Evolutionary conservation across 2,113 vertebrate species (phyloP).

Genomic region (Nansenia antarctica): DNA sequence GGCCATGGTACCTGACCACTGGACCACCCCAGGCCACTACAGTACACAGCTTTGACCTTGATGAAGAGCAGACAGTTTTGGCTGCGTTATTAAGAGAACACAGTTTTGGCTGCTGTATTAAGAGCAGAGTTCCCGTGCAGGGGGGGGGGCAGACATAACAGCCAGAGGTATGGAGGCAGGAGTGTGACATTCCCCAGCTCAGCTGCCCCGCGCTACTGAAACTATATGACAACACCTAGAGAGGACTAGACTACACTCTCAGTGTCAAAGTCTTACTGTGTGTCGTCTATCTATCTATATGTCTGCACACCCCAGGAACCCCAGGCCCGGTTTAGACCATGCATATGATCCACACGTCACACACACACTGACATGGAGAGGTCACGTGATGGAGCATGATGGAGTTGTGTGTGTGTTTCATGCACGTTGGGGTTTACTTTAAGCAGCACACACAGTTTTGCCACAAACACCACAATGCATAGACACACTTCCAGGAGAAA

Average conservation of each 20-base stretch:
- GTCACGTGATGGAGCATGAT: constrained; percentile 37
- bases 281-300: too few relatives aligned
- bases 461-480: not conserved
- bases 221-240: not conserved
- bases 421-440: constrained; percentile 46
- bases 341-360: constrained; percentile 12
- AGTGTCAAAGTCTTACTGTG: too few relatives aligned
- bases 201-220: not conserved
- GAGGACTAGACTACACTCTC: too few relatives aligned
- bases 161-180: not conserved
- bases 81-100: too few relatives aligned
- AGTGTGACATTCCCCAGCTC: not conserved
- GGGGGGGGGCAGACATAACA: too few relatives aligned
- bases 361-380: constrained; percentile 18
- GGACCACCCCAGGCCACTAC: too few relatives aligned
- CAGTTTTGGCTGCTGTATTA: too few relatives aligned
- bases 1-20: too few relatives aligned
- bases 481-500: constrained; percentile 13
- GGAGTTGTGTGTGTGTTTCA: constrained; percentile 33
- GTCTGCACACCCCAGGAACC: too few relatives aligned
- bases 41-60: too few relatives aligned
- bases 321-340: constrained; percentile 24
- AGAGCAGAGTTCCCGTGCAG: too few relatives aligned
- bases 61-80: too few relatives aligned
- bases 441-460: constrained; percentile 31